These are phyloP conservation scores for Caenorhabditis sp. DNA, from an alignment of 2,888 invertebrate species.

Conservation along the genomic window DNA sequence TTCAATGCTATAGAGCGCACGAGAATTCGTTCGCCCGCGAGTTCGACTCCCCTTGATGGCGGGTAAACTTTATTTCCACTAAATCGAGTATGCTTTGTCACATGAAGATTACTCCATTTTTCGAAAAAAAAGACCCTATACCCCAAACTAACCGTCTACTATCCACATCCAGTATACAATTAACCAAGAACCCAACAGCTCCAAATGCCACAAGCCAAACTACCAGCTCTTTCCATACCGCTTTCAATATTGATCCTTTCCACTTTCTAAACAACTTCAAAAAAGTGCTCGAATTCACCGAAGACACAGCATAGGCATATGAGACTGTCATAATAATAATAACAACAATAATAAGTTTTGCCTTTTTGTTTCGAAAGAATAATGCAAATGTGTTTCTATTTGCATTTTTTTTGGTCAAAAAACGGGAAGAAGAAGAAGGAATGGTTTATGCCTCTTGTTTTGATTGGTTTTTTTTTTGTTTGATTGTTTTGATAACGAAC, in stretches of 20 bases:
- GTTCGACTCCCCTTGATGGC: too few relatives aligned
- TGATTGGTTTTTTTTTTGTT: background rate
- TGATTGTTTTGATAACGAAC: background rate
- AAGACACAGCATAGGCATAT: constrained; percentile 63
- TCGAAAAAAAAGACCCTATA: background rate
- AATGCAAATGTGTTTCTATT: constrained; percentile 1
- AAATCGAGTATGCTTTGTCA: too few relatives aligned
- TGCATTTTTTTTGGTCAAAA: background rate
- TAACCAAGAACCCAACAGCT: constrained; percentile 46
- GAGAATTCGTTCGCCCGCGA: too few relatives aligned
- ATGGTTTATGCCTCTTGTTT: background rate
- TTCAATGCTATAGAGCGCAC: too few relatives aligned
- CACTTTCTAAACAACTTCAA: constrained; percentile 60
- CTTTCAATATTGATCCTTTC: constrained; percentile 61
- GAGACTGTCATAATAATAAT: constrained; percentile 58
- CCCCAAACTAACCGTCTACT: background rate
- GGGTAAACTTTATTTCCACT: too few relatives aligned
- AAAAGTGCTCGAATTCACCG: constrained; percentile 49
- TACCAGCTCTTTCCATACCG: constrained; percentile 59
- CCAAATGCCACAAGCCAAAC: constrained; percentile 57
- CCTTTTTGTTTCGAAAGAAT: background rate
- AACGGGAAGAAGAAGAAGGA: background rate
- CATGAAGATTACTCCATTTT: too few relatives aligned
- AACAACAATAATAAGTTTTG: background rate
- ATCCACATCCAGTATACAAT: constrained; percentile 11